phyloP scores from a whole-genome alignment of 2,888 invertebrate species.

The Monoplex corrugatus region DNA sequence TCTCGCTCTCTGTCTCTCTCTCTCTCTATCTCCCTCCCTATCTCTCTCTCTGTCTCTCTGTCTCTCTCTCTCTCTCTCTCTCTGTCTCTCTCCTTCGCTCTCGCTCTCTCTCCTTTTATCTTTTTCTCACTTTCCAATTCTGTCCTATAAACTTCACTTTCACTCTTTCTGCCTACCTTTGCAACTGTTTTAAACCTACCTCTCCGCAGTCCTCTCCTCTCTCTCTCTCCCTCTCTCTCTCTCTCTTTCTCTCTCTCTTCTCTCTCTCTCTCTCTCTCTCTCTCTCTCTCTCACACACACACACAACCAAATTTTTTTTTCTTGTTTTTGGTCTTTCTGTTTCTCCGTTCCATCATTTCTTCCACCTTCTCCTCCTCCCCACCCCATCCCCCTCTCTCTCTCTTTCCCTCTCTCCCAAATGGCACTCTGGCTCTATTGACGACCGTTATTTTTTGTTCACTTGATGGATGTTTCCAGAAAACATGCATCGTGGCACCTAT shows the following conservation, averaged over 20 bases:
- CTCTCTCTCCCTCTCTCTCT: neutral
- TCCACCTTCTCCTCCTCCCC: no score
- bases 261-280: slow-evolving; percentile 16
- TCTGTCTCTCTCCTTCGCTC: slow-evolving; percentile 32
- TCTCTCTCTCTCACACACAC: neutral
- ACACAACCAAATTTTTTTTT: no score
- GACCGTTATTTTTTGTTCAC: no score
- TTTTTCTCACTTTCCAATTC: neutral
- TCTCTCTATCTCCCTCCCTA: slow-evolving; percentile 5
- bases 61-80: slow-evolving; percentile 17
- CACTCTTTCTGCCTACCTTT: neutral
- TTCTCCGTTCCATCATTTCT: no score
- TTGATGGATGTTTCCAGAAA: no score
- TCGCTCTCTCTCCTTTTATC: neutral
- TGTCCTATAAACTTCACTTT: neutral
- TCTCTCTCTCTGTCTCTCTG: slow-evolving; percentile 34
- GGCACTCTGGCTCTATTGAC: no score
- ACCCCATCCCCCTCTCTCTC: no score
- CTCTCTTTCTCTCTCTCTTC: neutral
- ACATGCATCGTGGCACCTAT: no score
- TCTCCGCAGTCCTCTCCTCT: neutral
- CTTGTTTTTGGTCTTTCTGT: no score
- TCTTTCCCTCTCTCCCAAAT: no score
- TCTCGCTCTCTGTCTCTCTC: slow-evolving; percentile 19
- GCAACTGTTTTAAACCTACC: no score